Conservation (phyloP, 2,797 vertebrate genomes). For the Intellagama lesueurii region DNA sequence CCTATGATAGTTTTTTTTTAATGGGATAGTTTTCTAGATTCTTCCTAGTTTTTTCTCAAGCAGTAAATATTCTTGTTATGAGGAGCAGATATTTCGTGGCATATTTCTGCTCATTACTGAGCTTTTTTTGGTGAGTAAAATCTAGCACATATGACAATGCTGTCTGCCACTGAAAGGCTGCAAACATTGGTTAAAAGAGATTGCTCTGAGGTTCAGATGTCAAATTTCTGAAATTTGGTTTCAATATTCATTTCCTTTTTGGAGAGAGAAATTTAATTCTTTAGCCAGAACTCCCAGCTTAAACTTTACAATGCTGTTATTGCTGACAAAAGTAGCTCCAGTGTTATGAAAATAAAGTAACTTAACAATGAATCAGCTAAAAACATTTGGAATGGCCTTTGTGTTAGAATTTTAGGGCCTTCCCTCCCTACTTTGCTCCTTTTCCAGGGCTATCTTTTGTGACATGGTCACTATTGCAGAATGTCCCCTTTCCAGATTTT, state of each 20-base stretch:
- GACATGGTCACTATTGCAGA: not conserved
- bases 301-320: constrained; percentile 24
- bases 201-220: constrained; percentile 27
- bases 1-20: not conserved
- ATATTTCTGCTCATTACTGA: constrained; percentile 30
- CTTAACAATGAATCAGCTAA: not conserved
- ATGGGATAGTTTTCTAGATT: not conserved
- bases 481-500: too few relatives aligned
- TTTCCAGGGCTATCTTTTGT: not conserved
- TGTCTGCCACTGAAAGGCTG: not conserved
- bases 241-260: constrained; percentile 40
- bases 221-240: constrained; percentile 29
- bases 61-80: not conserved
- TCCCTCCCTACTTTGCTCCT: not conserved
- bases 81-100: not conserved
- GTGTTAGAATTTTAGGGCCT: not conserved
- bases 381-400: not conserved
- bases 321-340: constrained; percentile 24
- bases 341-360: constrained; percentile 6
- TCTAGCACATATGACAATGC: constrained; percentile 17
- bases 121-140: constrained; percentile 27
- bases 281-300: constrained; percentile 33
- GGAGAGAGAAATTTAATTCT: constrained; percentile 26
- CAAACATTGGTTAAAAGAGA: constrained; percentile 33
- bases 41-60: constrained; percentile 10